These are phyloP conservation scores for Ips typographus DNA, from an alignment of 1,140 invertebrate genomes.

Conservation along the genomic window DNA sequence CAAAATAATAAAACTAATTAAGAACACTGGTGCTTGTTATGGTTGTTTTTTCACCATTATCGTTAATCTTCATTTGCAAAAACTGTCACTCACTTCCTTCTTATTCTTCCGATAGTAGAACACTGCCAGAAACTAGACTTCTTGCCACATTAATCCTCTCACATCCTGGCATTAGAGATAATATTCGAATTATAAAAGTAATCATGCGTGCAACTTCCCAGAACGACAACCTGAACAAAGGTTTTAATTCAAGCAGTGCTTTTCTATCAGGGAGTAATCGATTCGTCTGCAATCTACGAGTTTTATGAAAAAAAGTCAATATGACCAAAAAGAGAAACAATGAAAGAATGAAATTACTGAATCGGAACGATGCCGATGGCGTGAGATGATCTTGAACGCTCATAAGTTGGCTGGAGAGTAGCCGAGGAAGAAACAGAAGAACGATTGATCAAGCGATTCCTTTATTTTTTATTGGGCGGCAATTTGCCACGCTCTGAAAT, in stretches of 20 bases:
- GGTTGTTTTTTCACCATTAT: too few relatives aligned
- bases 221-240: constrained; percentile 1
- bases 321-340: constrained; percentile 2
- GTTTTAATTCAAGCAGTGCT: background rate
- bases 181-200: too few relatives aligned
- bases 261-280: background rate
- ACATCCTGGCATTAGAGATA: too few relatives aligned
- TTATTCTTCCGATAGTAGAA: too few relatives aligned
- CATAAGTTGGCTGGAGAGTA: background rate
- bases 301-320: background rate
- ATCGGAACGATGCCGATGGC: constrained; percentile 5
- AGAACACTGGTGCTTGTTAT: too few relatives aligned
- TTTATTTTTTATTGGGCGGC: background rate
- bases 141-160: too few relatives aligned
- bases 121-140: too few relatives aligned
- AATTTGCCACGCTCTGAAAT: constrained; percentile 1
- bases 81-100: too few relatives aligned
- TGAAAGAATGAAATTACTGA: constrained; percentile 5
- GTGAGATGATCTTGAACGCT: background rate
- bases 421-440: background rate
- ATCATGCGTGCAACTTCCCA: background rate
- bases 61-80: too few relatives aligned
- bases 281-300: constrained; percentile 1
- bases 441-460: constrained; percentile 1
- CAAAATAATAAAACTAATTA: too few relatives aligned